Evolutionary conservation across 2,888 invertebrate species (phyloP).

Genomic region (Oscheius sp.): DNA sequence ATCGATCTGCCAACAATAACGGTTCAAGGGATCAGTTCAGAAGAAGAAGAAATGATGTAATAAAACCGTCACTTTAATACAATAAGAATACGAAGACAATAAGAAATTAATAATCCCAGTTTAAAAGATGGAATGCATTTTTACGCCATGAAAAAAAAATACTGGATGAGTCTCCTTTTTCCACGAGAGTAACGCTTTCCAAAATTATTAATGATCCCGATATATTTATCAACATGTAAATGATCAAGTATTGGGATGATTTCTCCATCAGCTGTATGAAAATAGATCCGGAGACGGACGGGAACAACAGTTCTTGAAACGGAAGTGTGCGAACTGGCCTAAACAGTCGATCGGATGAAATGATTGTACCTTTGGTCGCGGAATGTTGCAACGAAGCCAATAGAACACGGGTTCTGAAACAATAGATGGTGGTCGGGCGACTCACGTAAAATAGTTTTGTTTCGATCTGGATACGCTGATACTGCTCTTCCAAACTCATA

Average conservation of each 20-base stretch:
- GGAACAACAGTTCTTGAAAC: not conserved
- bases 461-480: not conserved
- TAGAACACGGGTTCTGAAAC: not conserved
- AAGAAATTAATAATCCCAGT: no score
- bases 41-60: no score
- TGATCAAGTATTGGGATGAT: not conserved
- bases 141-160: not conserved
- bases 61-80: no score
- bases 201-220: not conserved
- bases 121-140: not conserved
- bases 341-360: not conserved
- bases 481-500: no score
- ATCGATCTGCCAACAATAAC: no score
- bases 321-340: not conserved
- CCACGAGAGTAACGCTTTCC: not conserved
- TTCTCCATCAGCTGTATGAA: not conserved
- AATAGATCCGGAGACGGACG: not conserved
- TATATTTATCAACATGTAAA: not conserved
- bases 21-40: no score
- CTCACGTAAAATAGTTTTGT: slow-evolving; percentile 7
- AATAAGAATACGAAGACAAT: no score
- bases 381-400: not conserved
- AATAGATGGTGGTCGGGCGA: not conserved
- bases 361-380: no score
- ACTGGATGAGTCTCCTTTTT: not conserved